phyloP scores from a whole-genome alignment of 2,797 vertebrate genomes.

The Simalia tracyae region DNA sequence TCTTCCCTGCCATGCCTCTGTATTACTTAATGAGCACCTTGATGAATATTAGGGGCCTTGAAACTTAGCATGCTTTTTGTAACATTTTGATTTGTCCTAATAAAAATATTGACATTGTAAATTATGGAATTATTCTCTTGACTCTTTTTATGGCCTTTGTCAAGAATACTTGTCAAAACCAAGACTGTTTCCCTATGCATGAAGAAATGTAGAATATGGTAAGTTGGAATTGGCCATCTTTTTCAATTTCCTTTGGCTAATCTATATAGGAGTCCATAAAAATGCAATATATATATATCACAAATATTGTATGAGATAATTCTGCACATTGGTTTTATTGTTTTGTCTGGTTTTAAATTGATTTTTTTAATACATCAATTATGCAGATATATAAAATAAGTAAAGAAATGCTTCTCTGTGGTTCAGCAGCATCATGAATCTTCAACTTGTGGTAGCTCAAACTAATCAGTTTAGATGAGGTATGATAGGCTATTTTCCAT shows the following conservation, averaged over 20 bases:
- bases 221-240: not conserved
- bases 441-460: not conserved
- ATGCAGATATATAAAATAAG: not conserved
- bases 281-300: not conserved
- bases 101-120: not conserved
- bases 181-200: not conserved
- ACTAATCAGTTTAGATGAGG: not conserved
- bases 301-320: not conserved
- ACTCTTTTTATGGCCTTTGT: not conserved
- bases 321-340: not conserved
- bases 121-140: not conserved
- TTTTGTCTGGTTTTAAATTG: not conserved
- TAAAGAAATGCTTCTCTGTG: not conserved
- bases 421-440: not conserved
- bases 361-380: not conserved
- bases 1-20: no score
- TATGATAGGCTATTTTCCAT: not conserved
- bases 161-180: not conserved
- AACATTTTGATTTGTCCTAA: not conserved
- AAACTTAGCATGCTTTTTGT: not conserved
- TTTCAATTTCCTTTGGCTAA: not conserved
- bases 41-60: not conserved
- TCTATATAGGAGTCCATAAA: not conserved
- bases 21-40: not conserved
- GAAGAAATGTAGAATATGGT: not conserved